Percentiles rank a stretch among this genome's conserved stretches.
Evolutionary conservation across 2,888 invertebrate species (phyloP).

Genomic region (Heliothis peltigera): DNA sequence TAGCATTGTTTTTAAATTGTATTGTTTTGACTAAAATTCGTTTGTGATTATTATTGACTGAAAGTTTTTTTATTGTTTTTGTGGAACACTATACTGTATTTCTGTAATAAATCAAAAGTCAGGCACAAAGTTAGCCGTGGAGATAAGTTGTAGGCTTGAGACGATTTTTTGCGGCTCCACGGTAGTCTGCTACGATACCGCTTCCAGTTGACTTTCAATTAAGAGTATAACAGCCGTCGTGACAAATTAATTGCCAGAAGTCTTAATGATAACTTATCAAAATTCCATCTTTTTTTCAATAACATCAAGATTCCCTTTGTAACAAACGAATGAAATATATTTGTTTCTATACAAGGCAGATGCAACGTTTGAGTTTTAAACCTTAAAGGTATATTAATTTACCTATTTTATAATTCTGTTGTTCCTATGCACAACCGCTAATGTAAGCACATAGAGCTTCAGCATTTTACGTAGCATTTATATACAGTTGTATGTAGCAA

Average conservation of each 20-base stretch:
- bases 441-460: slow-evolving; percentile 36
- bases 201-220: no score
- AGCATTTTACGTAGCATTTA: slow-evolving; percentile 64
- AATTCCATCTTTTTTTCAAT: no score
- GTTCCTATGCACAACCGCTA: slow-evolving; percentile 39
- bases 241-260: no score
- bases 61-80: slow-evolving; percentile 11
- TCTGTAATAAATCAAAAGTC: no score
- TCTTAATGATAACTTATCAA: no score
- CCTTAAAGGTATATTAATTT: background rate
- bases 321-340: background rate
- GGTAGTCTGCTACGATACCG: no score
- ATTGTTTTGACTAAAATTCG: slow-evolving; percentile 9
- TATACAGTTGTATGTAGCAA: slow-evolving; percentile 31
- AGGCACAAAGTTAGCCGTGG: no score
- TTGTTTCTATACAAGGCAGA: background rate
- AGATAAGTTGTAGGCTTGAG: no score
- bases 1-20: slow-evolving; percentile 7
- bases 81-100: background rate
- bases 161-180: no score
- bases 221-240: no score
- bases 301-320: no score
- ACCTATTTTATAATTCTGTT: slow-evolving; percentile 14
- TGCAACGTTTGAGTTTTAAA: no score
- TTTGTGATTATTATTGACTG: slow-evolving; percentile 43